Conservation (phyloP, 2,888 invertebrate genomes). For the Mongoloraphidia duomilia region DNA sequence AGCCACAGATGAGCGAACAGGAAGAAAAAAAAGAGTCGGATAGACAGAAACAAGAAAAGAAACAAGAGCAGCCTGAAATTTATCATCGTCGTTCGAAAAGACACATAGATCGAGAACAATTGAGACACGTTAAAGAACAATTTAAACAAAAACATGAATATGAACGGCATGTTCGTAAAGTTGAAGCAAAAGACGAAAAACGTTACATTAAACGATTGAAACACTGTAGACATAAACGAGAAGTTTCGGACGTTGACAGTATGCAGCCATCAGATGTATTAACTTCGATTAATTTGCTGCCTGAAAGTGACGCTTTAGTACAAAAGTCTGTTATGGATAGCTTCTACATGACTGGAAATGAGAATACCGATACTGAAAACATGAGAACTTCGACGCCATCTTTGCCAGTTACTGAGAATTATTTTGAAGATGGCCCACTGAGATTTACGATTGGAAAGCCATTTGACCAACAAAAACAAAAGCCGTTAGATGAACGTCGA, state of each 20-base stretch:
- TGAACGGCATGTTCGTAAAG: neutral
- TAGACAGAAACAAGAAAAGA: neutral
- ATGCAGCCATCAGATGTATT: no score
- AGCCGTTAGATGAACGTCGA: conserved; percentile 9
- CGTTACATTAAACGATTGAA: neutral
- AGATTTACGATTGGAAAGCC: conserved; percentile 6
- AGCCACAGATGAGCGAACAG: neutral
- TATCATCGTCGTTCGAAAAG: neutral
- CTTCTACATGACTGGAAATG: neutral
- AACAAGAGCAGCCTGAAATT: neutral
- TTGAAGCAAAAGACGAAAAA: neutral
- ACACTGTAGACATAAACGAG: neutral
- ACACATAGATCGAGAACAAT: neutral
- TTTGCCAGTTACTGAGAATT: neutral
- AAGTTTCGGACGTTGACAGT: neutral
- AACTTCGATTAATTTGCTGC: no score
- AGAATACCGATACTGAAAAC: neutral
- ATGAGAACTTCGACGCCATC: neutral
- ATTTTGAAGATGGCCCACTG: neutral
- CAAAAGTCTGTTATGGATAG: neutral
- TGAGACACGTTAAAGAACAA: neutral
- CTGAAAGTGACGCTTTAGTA: neutral
- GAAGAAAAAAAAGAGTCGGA: neutral
- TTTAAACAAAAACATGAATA: neutral
- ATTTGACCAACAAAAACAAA: conserved; percentile 7